These are phyloP conservation scores for Serranus cabrilla DNA, from an alignment of 2,797 vertebrate species.

Conservation along the genomic window DNA sequence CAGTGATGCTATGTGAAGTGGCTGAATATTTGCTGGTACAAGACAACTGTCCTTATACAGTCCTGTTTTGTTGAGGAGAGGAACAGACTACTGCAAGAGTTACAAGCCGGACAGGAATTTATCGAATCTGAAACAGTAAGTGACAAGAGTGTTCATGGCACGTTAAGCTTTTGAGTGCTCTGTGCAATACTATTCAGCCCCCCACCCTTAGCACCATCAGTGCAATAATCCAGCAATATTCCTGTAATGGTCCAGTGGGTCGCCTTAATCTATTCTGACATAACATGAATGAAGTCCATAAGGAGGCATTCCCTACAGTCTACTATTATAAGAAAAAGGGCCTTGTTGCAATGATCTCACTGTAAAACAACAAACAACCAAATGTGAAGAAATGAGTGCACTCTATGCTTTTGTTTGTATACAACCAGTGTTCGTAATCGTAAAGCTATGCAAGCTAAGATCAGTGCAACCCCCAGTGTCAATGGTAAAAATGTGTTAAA, in stretches of 20 bases:
- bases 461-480: background rate
- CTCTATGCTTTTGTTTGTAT: too few species aligned
- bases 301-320: slow-evolving; percentile 20
- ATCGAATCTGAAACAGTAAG: slow-evolving; percentile 26
- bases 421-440: background rate
- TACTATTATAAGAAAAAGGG: slow-evolving; percentile 9
- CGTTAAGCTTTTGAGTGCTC: slow-evolving; percentile 74
- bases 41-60: slow-evolving; percentile 19
- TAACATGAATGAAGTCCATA: slow-evolving; percentile 56
- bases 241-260: slow-evolving; percentile 51
- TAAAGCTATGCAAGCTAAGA: too few species aligned
- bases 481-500: background rate
- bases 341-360: slow-evolving; percentile 12
- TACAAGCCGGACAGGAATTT: slow-evolving; percentile 15
- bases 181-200: slow-evolving; percentile 2
- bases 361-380: slow-evolving; percentile 12
- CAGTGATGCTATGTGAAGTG: slow-evolving; percentile 19
- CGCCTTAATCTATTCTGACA: slow-evolving; percentile 64
- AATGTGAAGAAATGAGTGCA: background rate
- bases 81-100: background rate
- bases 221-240: slow-evolving; percentile 68
- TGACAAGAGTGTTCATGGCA: slow-evolving; percentile 44
- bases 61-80: background rate
- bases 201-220: slow-evolving; percentile 26
- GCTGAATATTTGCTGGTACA: slow-evolving; percentile 5